phyloP scores from a whole-genome alignment of 23 tunicate genomes.

The Ascidia mentula region DNA sequence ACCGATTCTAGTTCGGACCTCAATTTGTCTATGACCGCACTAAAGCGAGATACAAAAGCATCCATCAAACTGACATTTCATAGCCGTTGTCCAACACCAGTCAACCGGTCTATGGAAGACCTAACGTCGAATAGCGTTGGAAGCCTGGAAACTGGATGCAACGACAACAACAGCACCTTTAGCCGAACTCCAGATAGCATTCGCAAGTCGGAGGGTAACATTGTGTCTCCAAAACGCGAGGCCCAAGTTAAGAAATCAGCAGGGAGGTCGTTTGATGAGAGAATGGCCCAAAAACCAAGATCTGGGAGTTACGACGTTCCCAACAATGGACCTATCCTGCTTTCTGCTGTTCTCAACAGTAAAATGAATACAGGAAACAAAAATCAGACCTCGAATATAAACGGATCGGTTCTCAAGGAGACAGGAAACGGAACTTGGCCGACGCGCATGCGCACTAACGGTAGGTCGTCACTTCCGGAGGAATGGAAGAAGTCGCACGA shows the following conservation, averaged over 20 bases:
- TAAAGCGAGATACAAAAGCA: slow-evolving; percentile 2
- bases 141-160: not conserved
- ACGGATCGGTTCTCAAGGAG: slow-evolving; percentile 5
- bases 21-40: not conserved
- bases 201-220: not conserved
- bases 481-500: slow-evolving; percentile 21
- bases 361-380: not conserved
- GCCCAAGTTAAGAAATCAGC: not conserved
- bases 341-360: not conserved
- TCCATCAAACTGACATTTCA: slow-evolving; percentile 47
- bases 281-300: not conserved
- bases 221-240: not conserved
- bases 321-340: not conserved
- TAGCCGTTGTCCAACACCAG: slow-evolving; percentile 32
- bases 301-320: slow-evolving; percentile 1
- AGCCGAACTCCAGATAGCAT: not conserved
- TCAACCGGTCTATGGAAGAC: slow-evolving; percentile 46
- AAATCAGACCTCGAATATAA: not conserved
- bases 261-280: not conserved
- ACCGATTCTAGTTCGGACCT: not conserved
- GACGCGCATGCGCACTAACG: not conserved
- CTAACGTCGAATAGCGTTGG: slow-evolving; percentile 13
- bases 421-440: not conserved
- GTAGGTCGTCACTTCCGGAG: not conserved
- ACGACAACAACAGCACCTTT: not conserved